Evolutionary conservation across 2,888 invertebrate genomes (phyloP).

Genomic region (Litoditis marina): DNA sequence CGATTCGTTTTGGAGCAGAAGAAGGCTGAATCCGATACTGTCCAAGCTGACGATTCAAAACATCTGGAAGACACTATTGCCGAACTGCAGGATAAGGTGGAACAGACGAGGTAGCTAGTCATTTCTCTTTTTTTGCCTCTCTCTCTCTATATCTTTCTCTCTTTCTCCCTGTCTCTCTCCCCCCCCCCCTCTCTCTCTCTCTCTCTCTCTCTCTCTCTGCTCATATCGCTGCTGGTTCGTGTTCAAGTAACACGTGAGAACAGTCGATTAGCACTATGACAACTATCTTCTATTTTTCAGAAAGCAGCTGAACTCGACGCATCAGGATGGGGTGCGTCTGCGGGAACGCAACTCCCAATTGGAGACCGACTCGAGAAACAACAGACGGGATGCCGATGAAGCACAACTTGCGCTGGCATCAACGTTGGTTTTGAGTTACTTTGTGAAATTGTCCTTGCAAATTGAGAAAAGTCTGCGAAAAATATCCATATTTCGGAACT

Average conservation of each 20-base stretch:
- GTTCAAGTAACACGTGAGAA: too few species aligned
- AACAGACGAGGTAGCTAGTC: not conserved
- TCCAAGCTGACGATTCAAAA: conserved; percentile 1
- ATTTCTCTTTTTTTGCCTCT: too few species aligned
- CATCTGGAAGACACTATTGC: conserved; percentile 12
- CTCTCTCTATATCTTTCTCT: too few species aligned
- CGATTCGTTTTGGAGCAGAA: conserved; percentile 19
- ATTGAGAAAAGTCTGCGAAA: too few species aligned
- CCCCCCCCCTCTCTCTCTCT: too few species aligned
- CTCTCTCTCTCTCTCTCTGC: too few species aligned
- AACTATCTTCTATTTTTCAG: too few species aligned
- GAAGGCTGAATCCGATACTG: conserved; percentile 3
- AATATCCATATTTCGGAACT: too few species aligned
- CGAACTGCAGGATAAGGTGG: conserved; percentile 1
- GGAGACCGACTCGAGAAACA: not conserved
- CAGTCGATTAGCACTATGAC: too few species aligned
- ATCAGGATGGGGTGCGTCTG: conserved; percentile 8
- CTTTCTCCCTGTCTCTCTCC: too few species aligned
- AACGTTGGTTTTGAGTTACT: not conserved
- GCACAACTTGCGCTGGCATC: conserved; percentile 2
- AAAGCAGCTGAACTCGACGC: conserved; percentile 3
- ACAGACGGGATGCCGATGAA: conserved; percentile 15
- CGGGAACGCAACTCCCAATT: conserved; percentile 4
- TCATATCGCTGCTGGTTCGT: too few species aligned
- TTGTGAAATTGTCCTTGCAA: not conserved